Percentiles rank a stretch among this genome's conserved stretches.
These are phyloP conservation scores for Hippoglossus hippoglossus DNA, from an alignment of 2,797 vertebrate genomes.

Conservation along the genomic window DNA sequence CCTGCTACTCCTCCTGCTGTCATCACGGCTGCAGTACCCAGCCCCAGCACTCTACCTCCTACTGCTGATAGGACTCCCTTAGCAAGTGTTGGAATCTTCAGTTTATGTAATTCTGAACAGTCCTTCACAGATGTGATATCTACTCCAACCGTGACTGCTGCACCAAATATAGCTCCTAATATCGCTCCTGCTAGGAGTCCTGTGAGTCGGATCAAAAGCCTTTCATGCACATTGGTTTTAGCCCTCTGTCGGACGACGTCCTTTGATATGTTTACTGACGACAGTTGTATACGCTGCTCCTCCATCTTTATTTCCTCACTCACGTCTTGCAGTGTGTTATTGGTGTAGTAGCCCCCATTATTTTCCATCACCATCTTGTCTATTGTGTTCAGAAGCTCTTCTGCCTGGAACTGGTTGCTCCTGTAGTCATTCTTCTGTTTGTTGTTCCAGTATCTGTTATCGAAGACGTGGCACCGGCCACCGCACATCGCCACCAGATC, in stretches of 20 bases:
- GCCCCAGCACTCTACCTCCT: neutral
- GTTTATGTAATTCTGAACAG: fast-evolving
- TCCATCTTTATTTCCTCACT: slow-evolving; percentile 27
- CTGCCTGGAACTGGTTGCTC: slow-evolving; percentile 56
- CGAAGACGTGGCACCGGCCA: slow-evolving; percentile 57
- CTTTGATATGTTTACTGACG: neutral
- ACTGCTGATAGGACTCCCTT: fast-evolving
- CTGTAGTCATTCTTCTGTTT: slow-evolving; percentile 29
- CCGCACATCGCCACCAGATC: slow-evolving; percentile 59
- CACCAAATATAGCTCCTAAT: slow-evolving; percentile 35
- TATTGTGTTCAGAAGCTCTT: slow-evolving; percentile 53
- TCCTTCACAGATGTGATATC: fast-evolving
- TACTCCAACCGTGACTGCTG: fast-evolving
- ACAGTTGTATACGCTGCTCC: neutral
- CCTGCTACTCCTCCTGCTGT: neutral
- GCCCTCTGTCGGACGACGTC: slow-evolving; percentile 40
- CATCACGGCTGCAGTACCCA: fast-evolving
- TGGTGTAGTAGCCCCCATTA: slow-evolving; percentile 48
- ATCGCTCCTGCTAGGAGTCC: slow-evolving; percentile 25
- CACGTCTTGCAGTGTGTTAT: slow-evolving; percentile 24
- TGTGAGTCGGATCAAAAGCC: slow-evolving; percentile 13
- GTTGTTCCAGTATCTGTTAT: slow-evolving; percentile 56
- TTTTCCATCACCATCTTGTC: slow-evolving; percentile 51
- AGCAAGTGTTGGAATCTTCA: neutral
- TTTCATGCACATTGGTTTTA: neutral